Evolutionary conservation across 2,888 invertebrate species (phyloP), one percentile per base, ranked within the genome.

Genomic region (Oligia strigilis): DNA sequence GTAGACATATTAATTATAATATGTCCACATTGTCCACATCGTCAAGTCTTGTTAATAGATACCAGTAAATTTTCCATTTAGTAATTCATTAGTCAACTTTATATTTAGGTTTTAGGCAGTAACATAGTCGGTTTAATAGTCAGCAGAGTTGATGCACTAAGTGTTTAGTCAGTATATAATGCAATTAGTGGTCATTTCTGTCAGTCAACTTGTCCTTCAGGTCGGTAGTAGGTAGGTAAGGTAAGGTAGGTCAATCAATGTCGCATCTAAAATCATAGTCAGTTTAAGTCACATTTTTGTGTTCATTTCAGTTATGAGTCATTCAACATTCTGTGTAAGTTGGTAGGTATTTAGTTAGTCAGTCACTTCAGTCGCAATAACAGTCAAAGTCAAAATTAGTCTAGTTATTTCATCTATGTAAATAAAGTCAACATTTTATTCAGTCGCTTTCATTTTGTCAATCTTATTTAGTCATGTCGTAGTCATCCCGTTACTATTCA

Each of bases 351-450:
- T 23, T 6, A 1, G 29, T n/a, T 9, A 23, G 58, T 70, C 43
- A 67, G 58, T 70, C 43, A 67, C 13, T 67, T 17, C 4, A 67
- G 43, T 43, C n/a, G 1, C 36, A 52, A n/a, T 43, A 46, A 14
- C 8, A 82, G 77, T 83, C 52, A 23, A 58, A 70, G 49, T 79
- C 49, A 55, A 55, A 29, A 40, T 43, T 9, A 77, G n/a, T 78
- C 14, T 17, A 17, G 0, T 62, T 11, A 43, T n/a, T 64, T 23
- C 9, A 43, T 65, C 19, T 29, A 43, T 2, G 3, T 36, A n/a
- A 43, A 23, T 4, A n/a, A 46, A 55, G 72, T 71, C 46, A 72
- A 29, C 29, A 17, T 58, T n/a, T 58, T n/a, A 72, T 76, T 72
- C 40, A n/a, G 72, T 82, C 72, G 17, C 8, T 49, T 17, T 62